Evolutionary conservation across 2,797 vertebrate species (phyloP).

Genomic region (Hapalemur alaotrensis): DNA sequence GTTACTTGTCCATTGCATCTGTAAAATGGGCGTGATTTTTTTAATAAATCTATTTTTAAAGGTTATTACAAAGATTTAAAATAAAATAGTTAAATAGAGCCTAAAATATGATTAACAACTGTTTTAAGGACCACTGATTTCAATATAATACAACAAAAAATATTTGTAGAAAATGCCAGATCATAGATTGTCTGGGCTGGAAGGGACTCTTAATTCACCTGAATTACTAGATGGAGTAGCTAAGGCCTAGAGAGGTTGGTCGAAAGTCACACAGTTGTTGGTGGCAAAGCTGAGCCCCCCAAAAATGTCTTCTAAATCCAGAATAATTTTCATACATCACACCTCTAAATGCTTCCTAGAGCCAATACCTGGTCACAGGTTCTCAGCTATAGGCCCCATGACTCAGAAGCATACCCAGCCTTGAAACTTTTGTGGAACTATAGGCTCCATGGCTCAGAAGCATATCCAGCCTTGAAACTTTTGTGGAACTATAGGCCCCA

Average conservation of each 20-base stretch:
- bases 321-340: background rate
- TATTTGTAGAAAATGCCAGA: background rate
- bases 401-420: background rate
- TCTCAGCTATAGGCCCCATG: background rate
- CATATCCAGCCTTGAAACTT: too few species aligned
- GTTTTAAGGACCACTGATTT: background rate
- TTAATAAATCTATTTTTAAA: conserved; percentile 11
- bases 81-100: background rate
- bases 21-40: background rate
- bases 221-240: background rate
- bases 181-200: background rate
- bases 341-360: background rate
- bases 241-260: background rate
- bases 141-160: background rate
- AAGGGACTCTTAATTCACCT: background rate
- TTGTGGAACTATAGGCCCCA: background rate
- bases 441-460: background rate
- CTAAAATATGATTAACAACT: background rate
- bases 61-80: background rate
- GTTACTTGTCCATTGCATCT: background rate
- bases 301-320: background rate
- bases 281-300: background rate
- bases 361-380: background rate
- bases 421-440: background rate
- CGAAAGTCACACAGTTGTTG: background rate